Evolutionary conservation across 2,113 vertebrate genomes (phyloP).

Genomic region (Alosa alosa): DNA sequence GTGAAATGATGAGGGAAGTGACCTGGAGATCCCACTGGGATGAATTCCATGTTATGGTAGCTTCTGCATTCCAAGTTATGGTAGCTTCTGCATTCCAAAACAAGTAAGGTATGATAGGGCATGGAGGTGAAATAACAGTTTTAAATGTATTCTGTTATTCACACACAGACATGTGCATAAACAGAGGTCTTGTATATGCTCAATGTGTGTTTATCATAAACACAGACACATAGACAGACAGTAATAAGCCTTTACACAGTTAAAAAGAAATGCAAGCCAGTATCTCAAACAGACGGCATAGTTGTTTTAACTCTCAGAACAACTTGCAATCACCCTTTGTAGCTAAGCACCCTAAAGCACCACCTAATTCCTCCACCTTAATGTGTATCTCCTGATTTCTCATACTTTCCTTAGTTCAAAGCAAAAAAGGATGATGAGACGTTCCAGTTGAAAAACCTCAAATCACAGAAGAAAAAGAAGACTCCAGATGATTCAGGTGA

Average conservation of each 20-base stretch:
- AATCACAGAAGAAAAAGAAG: constrained; percentile 74
- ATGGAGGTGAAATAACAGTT: too few relatives aligned
- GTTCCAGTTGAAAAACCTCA: constrained; percentile 64
- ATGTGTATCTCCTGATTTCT: constrained; percentile 45
- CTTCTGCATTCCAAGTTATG: neutral
- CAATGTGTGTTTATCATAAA: too few relatives aligned
- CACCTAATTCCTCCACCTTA: neutral
- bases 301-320: too few relatives aligned
- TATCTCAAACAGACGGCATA: too few relatives aligned
- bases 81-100: neutral
- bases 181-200: neutral
- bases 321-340: too few relatives aligned
- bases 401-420: constrained; percentile 49
- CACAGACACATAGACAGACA: too few relatives aligned
- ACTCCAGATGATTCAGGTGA: constrained; percentile 77
- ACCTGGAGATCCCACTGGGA: neutral
- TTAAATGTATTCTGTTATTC: too few relatives aligned
- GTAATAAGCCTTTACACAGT: too few relatives aligned
- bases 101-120: too few relatives aligned
- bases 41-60: neutral
- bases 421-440: constrained; percentile 72
- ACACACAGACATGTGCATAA: too few relatives aligned
- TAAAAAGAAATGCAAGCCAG: too few relatives aligned
- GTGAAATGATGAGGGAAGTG: neutral
- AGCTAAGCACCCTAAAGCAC: too few relatives aligned